Base-by-base conservation (phyloP, 23 tunicate species). In the Phallusia fumigata region DNA sequence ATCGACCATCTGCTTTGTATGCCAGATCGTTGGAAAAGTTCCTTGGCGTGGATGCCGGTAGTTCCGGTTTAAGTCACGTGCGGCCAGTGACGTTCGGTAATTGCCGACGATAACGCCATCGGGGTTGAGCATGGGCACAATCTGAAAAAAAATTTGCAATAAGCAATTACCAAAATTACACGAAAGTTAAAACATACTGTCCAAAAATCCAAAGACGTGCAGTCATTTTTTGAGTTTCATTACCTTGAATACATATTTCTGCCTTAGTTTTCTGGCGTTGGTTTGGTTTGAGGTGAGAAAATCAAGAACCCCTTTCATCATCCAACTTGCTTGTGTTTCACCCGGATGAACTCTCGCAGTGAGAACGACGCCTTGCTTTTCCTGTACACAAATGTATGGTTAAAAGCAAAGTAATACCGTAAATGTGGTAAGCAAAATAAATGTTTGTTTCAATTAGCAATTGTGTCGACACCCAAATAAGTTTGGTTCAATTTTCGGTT, bases 311-410 rank as follows among this genome's bases (percentile, higher is more conserved):
- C 98, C 98, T 47, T 93, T 93, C 98, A 93, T 93, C 98, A 93
- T 93, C 98, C 98, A 93, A 75, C 93, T 88, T 30, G 98, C 88
- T 45, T 93, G 98, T 47, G 93, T 33, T 74, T 93, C 98, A 6
- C 98, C 98, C 34, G 98, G 98, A 88, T 93, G 98, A 0, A 93
- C 98, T 32, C 98, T 87, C 10, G 93, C 90, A 12, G 98, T 93
- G 53, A 93, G 49, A 0, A 93, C 98, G 31, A 93, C 93, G 33
- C 98, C 98, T 65, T 81, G 78, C 80, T 93, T 93, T 32, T 79
- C 90, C 98, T 93, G 83, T 15, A 81, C 30, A 40, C 47, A 40
- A 40, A 10, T 40, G 47, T 40, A 10, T 40, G 5, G 8, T 40
- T 40, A 40, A n/a, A n/a, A n/a, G n/a, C n/a, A n/a, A n/a, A n/a